A percentile compares a stretch with the other conserved stretches of the same genome.
Conservation (phyloP, 2,113 vertebrate genomes). For the Setophaga coronata region DNA sequence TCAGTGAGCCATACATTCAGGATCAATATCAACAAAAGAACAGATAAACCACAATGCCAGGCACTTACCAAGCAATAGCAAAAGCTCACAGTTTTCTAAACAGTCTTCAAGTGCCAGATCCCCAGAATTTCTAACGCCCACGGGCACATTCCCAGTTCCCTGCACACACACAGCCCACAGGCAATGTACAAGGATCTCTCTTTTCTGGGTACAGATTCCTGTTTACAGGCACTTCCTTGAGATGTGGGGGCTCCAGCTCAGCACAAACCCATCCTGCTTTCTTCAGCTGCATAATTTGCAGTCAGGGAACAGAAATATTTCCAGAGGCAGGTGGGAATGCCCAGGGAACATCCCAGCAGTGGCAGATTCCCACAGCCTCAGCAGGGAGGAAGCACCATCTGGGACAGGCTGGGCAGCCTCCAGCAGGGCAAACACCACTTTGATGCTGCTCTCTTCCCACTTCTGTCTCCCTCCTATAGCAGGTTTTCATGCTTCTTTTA, state of each 20-base stretch:
- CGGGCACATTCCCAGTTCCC: fast-evolving
- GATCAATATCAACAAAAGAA: not conserved
- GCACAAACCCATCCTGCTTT: not conserved
- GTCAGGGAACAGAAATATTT: not conserved
- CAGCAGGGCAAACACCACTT: not conserved
- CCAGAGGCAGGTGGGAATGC: not conserved
- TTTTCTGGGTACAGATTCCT: not conserved
- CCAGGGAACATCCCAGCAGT: not conserved
- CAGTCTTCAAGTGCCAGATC: fast-evolving
- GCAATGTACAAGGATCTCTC: fast-evolving
- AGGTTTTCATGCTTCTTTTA: not conserved
- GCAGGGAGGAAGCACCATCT: not conserved
- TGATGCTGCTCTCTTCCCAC: not conserved
- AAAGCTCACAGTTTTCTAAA: not conserved
- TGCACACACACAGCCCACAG: not conserved
- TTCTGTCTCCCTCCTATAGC: not conserved
- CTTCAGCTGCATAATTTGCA: not conserved
- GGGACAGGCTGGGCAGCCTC: not conserved
- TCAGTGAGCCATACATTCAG: not conserved
- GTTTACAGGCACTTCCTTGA: not conserved
- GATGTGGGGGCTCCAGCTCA: not conserved
- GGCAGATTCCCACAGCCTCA: fast-evolving
- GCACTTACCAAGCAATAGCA: not conserved
- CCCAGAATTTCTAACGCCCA: not conserved
- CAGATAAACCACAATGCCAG: not conserved